Base-by-base conservation (phyloP, 1,140 invertebrate species). In the Drosophila sulfurigaster region DNA sequence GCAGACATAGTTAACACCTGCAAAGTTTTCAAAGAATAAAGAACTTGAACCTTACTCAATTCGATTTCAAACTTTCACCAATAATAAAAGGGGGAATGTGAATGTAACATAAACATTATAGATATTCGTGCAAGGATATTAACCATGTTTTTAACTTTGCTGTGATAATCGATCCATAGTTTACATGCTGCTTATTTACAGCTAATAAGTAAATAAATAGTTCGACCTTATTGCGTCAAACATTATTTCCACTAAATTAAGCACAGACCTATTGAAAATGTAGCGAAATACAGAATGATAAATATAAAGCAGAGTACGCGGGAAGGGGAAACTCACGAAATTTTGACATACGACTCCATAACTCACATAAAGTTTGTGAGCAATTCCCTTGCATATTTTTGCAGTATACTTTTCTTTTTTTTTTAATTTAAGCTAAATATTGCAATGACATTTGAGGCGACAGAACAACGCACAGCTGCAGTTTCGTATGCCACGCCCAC, bases 351-450 rank as follows among this genome's bases (percentile, higher is more conserved):
- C 57, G 49, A 58, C 65, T 74, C 76, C 77, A 88, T 87, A 78
- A 75, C 72, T 82, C 77, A 78, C 46, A 56, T 60, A 64, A 77
- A 87, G 66, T 87, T 78, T 59, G 65, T 52, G 52, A 71, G 46
- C 32, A 69, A 69, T 65, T 82, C 70, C 65, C 30, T 54, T 70
- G 43, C 35, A 68, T 60, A 57, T 48, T 52, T 59, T 64, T 46
- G 38, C 59, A 46, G 6, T 70, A 63, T 52, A 62, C 32, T 32
- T 16, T 63, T 16, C 7, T 35, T 69, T 35, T 52, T 20, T 46
- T 80, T 88, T 88, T 87, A 89, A 87, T 89, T 83, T 87, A 56
- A 81, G 65, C 82, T 80, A 83, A 87, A 87, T 88, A 63, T 78
- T 80, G 66, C 73, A 72, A 77, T 69, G 76, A 78, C 72, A 69